phyloP scores from a whole-genome alignment of 1,140 invertebrate species.

The Papilio polyxenes region DNA sequence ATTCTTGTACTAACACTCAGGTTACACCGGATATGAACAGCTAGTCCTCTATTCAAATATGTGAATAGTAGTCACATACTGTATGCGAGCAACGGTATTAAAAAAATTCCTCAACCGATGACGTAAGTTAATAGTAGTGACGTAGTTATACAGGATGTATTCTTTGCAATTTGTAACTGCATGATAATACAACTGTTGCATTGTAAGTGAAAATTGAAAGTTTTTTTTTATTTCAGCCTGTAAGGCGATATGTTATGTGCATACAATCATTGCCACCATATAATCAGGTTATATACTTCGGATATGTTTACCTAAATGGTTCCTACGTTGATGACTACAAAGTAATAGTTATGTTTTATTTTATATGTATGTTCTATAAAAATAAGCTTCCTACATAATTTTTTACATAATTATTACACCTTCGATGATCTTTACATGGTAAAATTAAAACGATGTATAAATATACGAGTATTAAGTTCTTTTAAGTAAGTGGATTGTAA shows the following conservation, averaged over 20 bases:
- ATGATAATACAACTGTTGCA: background rate
- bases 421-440: too few species aligned
- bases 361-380: too few species aligned
- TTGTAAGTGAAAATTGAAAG: background rate
- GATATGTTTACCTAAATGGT: background rate
- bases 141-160: background rate
- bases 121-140: background rate
- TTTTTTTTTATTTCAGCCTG: background rate
- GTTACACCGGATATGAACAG: background rate
- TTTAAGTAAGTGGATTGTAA: too few species aligned
- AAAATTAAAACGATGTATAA: too few species aligned
- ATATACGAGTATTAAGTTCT: too few species aligned
- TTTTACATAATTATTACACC: too few species aligned
- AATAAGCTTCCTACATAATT: too few species aligned
- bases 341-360: too few species aligned
- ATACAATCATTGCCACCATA: too few species aligned
- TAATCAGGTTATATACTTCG: too few species aligned
- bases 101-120: background rate
- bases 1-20: background rate
- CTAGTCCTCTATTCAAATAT: background rate
- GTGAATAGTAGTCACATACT: background rate
- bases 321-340: background rate
- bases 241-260: too few species aligned
- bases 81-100: background rate
- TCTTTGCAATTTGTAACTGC: background rate